Base-by-base conservation (phyloP, 2,888 invertebrate genomes). In the Tipula vernalis region DNA sequence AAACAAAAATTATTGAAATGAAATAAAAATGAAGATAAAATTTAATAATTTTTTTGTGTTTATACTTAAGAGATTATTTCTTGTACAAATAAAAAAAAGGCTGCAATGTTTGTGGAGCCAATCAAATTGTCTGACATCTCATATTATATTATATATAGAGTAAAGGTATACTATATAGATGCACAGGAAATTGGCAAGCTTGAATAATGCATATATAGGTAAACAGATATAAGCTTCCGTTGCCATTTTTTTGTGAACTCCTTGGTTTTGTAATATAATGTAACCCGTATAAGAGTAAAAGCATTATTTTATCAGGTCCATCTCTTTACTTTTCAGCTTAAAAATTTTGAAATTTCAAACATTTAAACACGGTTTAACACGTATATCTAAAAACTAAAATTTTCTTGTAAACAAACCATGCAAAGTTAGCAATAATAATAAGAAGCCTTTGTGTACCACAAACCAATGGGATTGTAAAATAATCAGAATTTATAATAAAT, bases 1-100 rank as follows among this genome's bases (percentile, higher is more conserved):
- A 51, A 13, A 71, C 28, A 28, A 71, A 71, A 71, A 71, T 71
- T 71, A 71, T 71, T 71, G 71, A 71, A 71, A 71, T 71, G 71
- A 71, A 71, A 71, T 71, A 71, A 71, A 71, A 71, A 71, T 71
- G 71, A 71, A 71, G 71, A 71, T 71, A 71, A 71, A 71, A 71
- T 71, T 71, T 71, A 71, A 71, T 71, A 71, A 71, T 71, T 71
- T 71, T 57, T 57, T 71, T 71, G 2, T 71, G 71, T 28, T 71
- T 71, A 71, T 71, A 28, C 28, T 71, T 51, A 71, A 18, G 18
- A 71, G 71, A 71, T 71, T 71, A 71, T 71, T 71, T 71, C 28
- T 71, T 28, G 18, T 8, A 57, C 57, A 71, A 51, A 51, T 4
- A 51, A 51, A 44, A 44, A 71, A 71, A 71, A 71, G 71, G 71